phyloP scores from a whole-genome alignment of 2,797 vertebrate genomes.

The Gouania willdenowi region DNA sequence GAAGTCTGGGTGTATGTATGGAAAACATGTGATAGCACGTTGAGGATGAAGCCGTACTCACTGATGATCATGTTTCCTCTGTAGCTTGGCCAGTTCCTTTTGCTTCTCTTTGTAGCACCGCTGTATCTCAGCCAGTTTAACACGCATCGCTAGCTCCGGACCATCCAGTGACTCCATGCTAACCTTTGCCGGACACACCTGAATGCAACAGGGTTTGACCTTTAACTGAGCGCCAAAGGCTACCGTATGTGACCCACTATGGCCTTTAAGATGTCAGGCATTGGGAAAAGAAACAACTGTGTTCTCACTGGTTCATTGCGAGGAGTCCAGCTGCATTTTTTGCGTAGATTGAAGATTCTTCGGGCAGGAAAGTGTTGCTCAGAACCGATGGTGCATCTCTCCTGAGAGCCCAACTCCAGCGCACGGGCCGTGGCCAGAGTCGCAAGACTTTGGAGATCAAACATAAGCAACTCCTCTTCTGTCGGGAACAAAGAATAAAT shows the following conservation, averaged over 20 bases:
- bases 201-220: no score
- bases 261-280: no score
- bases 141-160: conserved; percentile 88
- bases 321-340: conserved; percentile 92
- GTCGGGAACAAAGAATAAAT: neutral
- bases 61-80: conserved; percentile 91
- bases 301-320: conserved; percentile 89
- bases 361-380: conserved; percentile 67
- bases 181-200: conserved; percentile 91
- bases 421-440: conserved; percentile 90
- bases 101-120: conserved; percentile 94
- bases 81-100: conserved; percentile 89
- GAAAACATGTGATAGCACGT: neutral
- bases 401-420: conserved; percentile 78
- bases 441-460: conserved; percentile 89
- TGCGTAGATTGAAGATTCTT: conserved; percentile 81
- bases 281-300: no score
- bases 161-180: conserved; percentile 89
- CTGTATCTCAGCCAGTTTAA: conserved; percentile 90
- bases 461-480: conserved; percentile 84
- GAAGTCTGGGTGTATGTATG: neutral
- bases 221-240: no score
- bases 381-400: conserved; percentile 41
- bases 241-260: no score
- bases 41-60: conserved; percentile 51